Evolutionary conservation across 2,113 vertebrate genomes (phyloP), one percentile per base, ranked within the genome.

Genomic region (Corythoichthys haematopterus): DNA sequence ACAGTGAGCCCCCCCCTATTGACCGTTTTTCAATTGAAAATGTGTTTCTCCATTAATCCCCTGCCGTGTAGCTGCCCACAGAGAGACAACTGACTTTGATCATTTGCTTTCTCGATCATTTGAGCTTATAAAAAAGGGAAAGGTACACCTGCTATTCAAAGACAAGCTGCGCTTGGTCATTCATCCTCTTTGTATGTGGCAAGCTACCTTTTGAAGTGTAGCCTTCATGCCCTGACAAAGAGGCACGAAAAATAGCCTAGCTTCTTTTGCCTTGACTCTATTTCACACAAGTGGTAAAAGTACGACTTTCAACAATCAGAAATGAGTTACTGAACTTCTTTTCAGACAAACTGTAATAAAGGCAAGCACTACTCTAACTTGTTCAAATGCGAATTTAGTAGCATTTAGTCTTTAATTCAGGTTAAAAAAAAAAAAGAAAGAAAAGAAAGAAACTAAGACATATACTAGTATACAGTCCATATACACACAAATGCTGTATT

Each of bases 111-210:
- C 79, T 66, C 77, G n/a, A 71, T 72, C 71, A 64, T 86, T 89
- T 77, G 73, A 71, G 45, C 65, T 52, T 65, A 72, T 53, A 75
- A 86, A 79, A 85, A 86, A 84, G 70, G 52, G 65, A 85, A 83
- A 71, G 64, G 76, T 82, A 76, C 88, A 88, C 82, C 86, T 86
- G 85, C 77, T 79, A 83, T 83, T 85, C 83, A 88, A 88, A 88
- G 83, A 88, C 82, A 76, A 78, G 70, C 84, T 68, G 79, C 47
- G 80, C 65, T 80, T 51, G 71, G 81, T 87, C 80, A 80, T 79
- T 80, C 66, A 81, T 69, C 74, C 67, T 68, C 63, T 81, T 76
- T 77, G 53, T 74, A 63, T 75, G 72, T 82, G 79, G 74, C 66
- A 70, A 69, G 72, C 74, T 77, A 74, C 78, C 80, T 79, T 89